A percentile compares a stretch with the other conserved stretches of the same genome.
Evolutionary conservation across 2,113 vertebrate species (phyloP).

Genomic region (Ursus arctos): DNA sequence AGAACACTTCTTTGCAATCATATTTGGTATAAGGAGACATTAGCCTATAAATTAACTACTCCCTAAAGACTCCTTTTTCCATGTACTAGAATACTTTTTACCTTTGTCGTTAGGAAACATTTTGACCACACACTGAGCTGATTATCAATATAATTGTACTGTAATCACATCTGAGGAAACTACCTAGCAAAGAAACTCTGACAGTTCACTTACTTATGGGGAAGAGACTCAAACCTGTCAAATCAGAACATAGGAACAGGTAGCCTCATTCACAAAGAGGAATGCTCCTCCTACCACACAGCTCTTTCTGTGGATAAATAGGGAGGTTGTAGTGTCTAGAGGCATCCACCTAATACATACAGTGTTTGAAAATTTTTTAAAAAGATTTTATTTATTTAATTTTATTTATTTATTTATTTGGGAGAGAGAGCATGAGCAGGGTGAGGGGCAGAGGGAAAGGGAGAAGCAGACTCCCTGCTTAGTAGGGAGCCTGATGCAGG

Average conservation of each 20-base stretch:
- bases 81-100: conserved; percentile 5
- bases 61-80: conserved; percentile 26
- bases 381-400: background rate
- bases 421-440: background rate
- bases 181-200: conserved; percentile 83
- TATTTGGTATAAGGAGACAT: conserved; percentile 20
- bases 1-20: conserved; percentile 26
- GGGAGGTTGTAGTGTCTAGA: background rate
- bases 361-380: background rate
- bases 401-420: background rate
- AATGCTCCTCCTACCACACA: background rate
- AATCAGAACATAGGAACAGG: conserved; percentile 79
- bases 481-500: no score
- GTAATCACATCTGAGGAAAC: conserved; percentile 81
- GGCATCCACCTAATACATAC: background rate
- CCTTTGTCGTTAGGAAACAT: conserved; percentile 65
- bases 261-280: conserved; percentile 81
- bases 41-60: conserved; percentile 42
- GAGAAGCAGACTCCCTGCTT: no score
- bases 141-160: conserved; percentile 86
- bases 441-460: no score
- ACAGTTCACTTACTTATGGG: conserved; percentile 83
- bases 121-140: conserved; percentile 83
- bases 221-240: conserved; percentile 83
- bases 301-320: conserved; percentile 52